Evolutionary conservation across 1,140 invertebrate genomes (phyloP), one percentile per base, ranked within the genome.

Genomic region (Pseudomyrmex pallidus): DNA sequence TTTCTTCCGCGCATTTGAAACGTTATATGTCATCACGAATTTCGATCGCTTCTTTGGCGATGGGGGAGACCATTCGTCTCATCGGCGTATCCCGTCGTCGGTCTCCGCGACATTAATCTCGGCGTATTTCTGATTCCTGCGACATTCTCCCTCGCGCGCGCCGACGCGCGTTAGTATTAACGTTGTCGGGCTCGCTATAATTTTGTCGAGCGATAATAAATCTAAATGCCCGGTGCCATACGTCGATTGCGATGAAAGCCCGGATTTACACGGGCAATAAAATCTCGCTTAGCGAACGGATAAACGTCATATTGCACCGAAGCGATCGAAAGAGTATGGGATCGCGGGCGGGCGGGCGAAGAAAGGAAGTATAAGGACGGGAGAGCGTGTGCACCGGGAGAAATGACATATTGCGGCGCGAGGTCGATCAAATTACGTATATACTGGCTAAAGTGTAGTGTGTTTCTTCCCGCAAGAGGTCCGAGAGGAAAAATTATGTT

Each of bases 211-310:
- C 22, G 62, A 68, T 82, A 82, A 83, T 86, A 85, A 80, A 82
- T 74, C 67, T 48, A 80, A 74, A 67, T 68, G 57, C 25, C 50
- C 56, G 56, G 15, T 74, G 66, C 35, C 76, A 52, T 44, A 83
- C 74, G 62, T 76, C 82, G 61, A 59, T 63, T 72, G 73, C 72
- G 82, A 77, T 63, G 82, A 77, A 83, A 82, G 56, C 48, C 17
- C 44, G 57, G 50, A 86, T 86, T 86, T 86, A 82, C 59, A 44
- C 76, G 48, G 76, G 62, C 76, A 73, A 85, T 86, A 86, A 86
- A 86, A 56, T 82, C 61, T 67, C 84, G 84, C 77, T 85, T 85
- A 82, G 82, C 72, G 78, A 85, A 62, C 62, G 68, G 72, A 74
- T 85, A 82, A 85, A 78, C 59, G 46, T 86, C 66, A 56, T 78